Evolutionary conservation across 2,113 vertebrate genomes (phyloP).

Genomic region (Mandrillus leucophaeus): DNA sequence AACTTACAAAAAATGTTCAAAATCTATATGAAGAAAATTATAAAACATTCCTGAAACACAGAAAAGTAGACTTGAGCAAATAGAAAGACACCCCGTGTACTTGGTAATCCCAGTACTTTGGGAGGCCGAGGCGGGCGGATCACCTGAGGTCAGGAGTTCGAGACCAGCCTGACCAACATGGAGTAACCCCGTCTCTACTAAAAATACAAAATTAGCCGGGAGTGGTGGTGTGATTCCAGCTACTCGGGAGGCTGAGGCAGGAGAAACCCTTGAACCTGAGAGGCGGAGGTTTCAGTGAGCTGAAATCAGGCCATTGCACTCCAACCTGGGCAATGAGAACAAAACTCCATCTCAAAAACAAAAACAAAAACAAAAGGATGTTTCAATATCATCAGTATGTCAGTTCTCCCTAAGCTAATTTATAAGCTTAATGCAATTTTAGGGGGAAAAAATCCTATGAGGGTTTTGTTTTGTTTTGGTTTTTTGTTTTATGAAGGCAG

Average conservation of each 20-base stretch:
- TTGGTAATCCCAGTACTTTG: background rate
- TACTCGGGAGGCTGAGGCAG: too few species aligned
- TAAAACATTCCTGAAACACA: background rate
- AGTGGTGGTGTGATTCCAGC: too few species aligned
- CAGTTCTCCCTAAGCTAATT: background rate
- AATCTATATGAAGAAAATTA: background rate
- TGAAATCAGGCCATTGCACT: too few species aligned
- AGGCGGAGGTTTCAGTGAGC: too few species aligned
- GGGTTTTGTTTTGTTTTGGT: background rate
- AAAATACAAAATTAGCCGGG: too few species aligned
- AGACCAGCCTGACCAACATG: too few species aligned
- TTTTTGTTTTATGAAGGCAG: background rate
- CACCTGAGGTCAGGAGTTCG: too few species aligned
- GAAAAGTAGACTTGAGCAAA: background rate
- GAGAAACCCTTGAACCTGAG: too few species aligned
- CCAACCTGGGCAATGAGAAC: too few species aligned
- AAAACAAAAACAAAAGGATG: background rate
- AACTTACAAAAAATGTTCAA: background rate
- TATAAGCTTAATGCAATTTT: background rate
- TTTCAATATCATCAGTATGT: background rate
- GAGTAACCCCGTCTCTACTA: too few species aligned
- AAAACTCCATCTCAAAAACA: too few species aligned
- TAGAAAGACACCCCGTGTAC: background rate
- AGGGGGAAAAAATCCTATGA: background rate
- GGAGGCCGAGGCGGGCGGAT: too few species aligned